Base-by-base conservation (phyloP, 2,113 vertebrate genomes). In the Orientallactaga bullata region DNA sequence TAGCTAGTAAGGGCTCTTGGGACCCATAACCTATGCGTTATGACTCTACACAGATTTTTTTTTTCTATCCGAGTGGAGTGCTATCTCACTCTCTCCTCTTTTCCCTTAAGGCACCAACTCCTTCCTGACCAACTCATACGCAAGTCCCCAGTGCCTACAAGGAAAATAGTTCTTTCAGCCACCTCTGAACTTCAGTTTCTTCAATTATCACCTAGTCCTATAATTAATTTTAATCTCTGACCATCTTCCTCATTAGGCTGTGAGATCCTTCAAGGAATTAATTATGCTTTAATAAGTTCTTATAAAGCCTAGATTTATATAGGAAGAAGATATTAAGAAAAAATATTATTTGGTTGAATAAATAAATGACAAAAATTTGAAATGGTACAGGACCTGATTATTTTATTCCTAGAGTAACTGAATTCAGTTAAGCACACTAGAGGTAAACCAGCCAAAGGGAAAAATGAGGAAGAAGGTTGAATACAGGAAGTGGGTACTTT, bases 301-400 rank as follows among this genome's bases (percentile, higher is more conserved):
- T 88, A 15, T 35, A 55, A 80, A 66, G 30, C 30, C 55, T 81
- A 51, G 76, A 82, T 13, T 85, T 71, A 71, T 8, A 9, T 61
- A 71, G 20, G 21, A 61, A 47, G n/a, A 39, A 63, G 55, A 55
- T 55, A 55, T 71, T 78, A 65, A 91, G 72, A 73, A 68, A 68
- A 47, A 93, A 72, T 83, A 58, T n/a, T 85, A 47, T 72, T 83
- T 63, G 58, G 47, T 35, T 76, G 65, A 92, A 66, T 85, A 72
- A 79, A 21, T n/a, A 51, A 74, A 88, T 74, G 21, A 85, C 55
- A 77, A 74, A 82, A 83, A 47, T n/a, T 37, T 66, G 76, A 86
- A 90, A 66, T 61, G 42, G n/a, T 7, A 18, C 28, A 23, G 20
- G 21, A 30, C 17, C 30, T 63, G 20, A 51, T 7, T 88, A 88